A percentile compares a stretch with the other conserved stretches of the same genome.
Evolutionary conservation across 1,140 invertebrate species (phyloP).

Genomic region (Papilio helenus): DNA sequence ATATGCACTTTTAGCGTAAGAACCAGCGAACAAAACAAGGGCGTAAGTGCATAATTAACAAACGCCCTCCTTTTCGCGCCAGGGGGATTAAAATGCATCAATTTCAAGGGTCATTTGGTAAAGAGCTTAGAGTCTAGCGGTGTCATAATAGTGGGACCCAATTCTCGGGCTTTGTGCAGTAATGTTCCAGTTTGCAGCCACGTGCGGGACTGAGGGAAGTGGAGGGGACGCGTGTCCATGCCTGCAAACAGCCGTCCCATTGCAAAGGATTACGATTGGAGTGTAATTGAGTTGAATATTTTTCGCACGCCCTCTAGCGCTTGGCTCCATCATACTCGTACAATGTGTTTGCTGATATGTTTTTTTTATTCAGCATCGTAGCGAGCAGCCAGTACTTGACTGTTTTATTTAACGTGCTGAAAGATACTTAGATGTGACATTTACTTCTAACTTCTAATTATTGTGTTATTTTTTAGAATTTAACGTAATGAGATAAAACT

Average conservation of each 20-base stretch:
- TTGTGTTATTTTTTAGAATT: no score
- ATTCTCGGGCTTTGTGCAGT: constrained; percentile 10
- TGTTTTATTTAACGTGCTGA: no score
- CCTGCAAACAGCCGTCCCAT: constrained; percentile 6
- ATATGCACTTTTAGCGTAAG: background rate
- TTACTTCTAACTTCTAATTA: no score
- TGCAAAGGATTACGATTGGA: constrained; percentile 20
- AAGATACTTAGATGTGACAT: no score
- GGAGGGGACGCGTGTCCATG: constrained; percentile 21
- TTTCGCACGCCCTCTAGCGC: constrained; percentile 9
- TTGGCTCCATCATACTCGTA: background rate
- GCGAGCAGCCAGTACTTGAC: background rate
- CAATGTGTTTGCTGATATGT: background rate
- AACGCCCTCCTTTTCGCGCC: constrained; percentile 26
- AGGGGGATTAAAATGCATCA: constrained; percentile 33
- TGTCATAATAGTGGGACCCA: constrained; percentile 23
- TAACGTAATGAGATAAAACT: no score
- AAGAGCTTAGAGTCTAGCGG: constrained; percentile 16
- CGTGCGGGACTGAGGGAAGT: constrained; percentile 16
- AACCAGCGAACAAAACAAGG: background rate
- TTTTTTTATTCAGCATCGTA: background rate
- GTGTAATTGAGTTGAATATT: constrained; percentile 28
- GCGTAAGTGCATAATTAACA: constrained; percentile 12
- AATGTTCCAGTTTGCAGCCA: constrained; percentile 26
- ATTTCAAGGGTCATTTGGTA: constrained; percentile 36